Evolutionary conservation across 2,888 invertebrate genomes (phyloP).

Genomic region (Pristionchus exspectatus): DNA sequence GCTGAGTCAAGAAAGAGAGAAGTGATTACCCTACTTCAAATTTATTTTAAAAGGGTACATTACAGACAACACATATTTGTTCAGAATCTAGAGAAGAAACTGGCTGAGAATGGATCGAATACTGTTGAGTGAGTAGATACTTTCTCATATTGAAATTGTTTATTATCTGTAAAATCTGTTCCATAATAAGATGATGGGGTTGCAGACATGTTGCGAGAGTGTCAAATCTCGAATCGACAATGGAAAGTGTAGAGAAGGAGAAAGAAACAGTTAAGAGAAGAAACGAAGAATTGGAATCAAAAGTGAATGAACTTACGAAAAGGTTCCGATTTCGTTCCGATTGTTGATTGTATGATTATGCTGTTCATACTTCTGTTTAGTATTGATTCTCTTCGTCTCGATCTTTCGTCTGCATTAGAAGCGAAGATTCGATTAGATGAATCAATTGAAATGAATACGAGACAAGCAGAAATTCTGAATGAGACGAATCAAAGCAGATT

Average conservation of each 20-base stretch:
- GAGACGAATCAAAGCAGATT: conserved; percentile 61
- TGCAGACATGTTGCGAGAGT: conserved; percentile 16
- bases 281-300: conserved; percentile 79
- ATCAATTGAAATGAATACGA: conserved; percentile 26
- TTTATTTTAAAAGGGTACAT: neutral
- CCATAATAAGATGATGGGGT: neutral
- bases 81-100: conserved; percentile 62
- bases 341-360: neutral
- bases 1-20: conserved; percentile 67
- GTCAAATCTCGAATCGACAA: conserved; percentile 57
- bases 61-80: conserved; percentile 61
- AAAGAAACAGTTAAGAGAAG: conserved; percentile 76
- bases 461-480: conserved; percentile 58
- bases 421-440: neutral
- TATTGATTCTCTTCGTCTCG: neutral
- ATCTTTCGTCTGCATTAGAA: conserved; percentile 6
- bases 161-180: neutral
- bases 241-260: conserved; percentile 77
- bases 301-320: conserved; percentile 80
- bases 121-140: conserved; percentile 60
- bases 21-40: conserved; percentile 53
- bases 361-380: neutral
- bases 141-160: conserved; percentile 48
- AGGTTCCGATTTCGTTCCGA: neutral
- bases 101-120: conserved; percentile 68